These are phyloP conservation scores for Antennarius striatus DNA, from an alignment of 2,113 vertebrate genomes.

Conservation along the genomic window DNA sequence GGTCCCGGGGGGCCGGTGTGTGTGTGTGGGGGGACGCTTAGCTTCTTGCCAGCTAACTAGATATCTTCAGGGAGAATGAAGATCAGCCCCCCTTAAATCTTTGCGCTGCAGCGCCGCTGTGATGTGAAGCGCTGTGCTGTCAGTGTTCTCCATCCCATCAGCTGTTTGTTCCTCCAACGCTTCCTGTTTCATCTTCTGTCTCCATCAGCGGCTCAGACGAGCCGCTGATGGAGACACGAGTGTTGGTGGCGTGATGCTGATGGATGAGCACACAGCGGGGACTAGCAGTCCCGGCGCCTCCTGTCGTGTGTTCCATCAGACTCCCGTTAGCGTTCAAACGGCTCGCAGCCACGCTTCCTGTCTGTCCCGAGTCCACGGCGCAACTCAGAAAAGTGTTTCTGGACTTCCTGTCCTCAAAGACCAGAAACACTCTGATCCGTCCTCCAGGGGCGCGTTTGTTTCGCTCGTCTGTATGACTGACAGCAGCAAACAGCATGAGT, in stretches of 20 bases:
- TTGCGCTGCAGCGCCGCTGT: conserved; percentile 35
- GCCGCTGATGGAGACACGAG: conserved; percentile 67
- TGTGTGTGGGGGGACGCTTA: conserved; percentile 68
- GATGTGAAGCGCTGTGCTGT: conserved; percentile 59
- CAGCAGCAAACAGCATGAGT: not conserved
- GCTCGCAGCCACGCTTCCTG: conserved; percentile 44
- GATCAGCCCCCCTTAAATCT: conserved; percentile 66
- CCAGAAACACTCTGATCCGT: conserved; percentile 19
- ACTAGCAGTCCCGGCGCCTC: conserved; percentile 72
- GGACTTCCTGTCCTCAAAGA: conserved; percentile 31
- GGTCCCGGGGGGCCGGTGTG: conserved; percentile 65
- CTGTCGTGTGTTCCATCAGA: conserved; percentile 75
- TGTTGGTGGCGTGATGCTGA: conserved; percentile 65
- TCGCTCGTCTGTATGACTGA: conserved; percentile 16
- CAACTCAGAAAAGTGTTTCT: conserved; percentile 26
- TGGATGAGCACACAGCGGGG: conserved; percentile 72
- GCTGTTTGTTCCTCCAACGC: conserved; percentile 58
- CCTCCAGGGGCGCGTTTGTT: not conserved
- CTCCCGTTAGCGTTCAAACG: conserved; percentile 72
- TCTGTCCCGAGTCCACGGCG: not conserved
- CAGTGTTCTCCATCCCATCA: conserved; percentile 61
- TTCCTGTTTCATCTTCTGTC: conserved; percentile 73
- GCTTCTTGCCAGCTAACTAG: conserved; percentile 65
- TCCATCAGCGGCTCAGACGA: conserved; percentile 58
- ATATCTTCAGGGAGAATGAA: conserved; percentile 66